Evolutionary conservation across 2,888 invertebrate species (phyloP), one percentile per base, ranked within the genome.

Genomic region (Mythimna ferrago): DNA sequence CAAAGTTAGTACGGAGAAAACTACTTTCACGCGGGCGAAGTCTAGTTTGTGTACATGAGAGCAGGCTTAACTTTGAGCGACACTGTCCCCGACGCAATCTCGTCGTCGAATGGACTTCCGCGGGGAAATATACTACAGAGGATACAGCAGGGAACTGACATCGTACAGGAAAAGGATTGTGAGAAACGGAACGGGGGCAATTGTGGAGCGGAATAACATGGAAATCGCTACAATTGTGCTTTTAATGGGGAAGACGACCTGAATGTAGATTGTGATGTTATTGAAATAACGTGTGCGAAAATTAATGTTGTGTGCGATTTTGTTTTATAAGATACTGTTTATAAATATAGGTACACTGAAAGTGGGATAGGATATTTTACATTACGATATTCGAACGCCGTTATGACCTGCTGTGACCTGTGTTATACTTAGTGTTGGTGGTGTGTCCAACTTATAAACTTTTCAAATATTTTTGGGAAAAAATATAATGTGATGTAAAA

Each of bases 31-130:
- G 26, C 26, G 26, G 26, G 26, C 26, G 26, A 26, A 26, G 26
- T 26, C 26, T 26, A 26, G 26, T 26, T 26, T 26, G 26, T 26
- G 19, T 21, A 54, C 10, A 54, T 26, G 5, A 21, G 9, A 51
- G 32, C 11, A 11, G 11, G 2, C 6, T 9, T 63, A 38, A 70
- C 58, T 71, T 83, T 81, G 71, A 68, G 48, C 2, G 65, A 11
- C 62, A 35, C 32, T 41, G 41, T 0, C 14, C 14, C 2, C 51
- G 48, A 68, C 41, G 63, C 66, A 77, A 84, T 84, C 82, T 82
- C 54, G 51, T 61, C 71, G 68, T 66, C n/a, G 44, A 79, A 81
- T 79, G 66, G 41, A 70, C 64, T 83, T 86, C 84, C 84, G 73
- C 54, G 48, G 35, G 64, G 68, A 41, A 74, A 73, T 68, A 70